Conservation (phyloP, 35 echinoderm and acorn worm species). For the Anneissia japonica region DNA sequence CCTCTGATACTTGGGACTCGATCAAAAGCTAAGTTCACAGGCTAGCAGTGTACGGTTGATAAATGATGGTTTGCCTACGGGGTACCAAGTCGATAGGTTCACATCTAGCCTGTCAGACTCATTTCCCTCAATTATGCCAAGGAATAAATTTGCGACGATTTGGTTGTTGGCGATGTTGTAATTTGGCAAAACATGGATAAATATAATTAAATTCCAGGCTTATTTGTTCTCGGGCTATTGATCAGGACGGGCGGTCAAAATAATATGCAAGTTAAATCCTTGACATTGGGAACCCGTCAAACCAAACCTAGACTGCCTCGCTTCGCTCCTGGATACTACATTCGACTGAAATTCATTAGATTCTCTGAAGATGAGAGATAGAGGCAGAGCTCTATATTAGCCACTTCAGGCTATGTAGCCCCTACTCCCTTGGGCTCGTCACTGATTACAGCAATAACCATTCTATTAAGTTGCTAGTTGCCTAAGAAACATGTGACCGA, state of each 20-base stretch:
- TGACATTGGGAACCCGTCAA: neutral
- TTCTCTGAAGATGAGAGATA: neutral
- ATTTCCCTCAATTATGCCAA: neutral
- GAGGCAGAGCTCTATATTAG: neutral
- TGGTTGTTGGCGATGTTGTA: neutral
- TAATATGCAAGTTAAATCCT: neutral
- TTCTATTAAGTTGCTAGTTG: neutral
- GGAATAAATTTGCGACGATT: neutral
- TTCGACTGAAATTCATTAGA: neutral
- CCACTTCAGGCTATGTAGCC: neutral
- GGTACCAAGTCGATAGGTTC: neutral
- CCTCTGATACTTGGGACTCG: neutral
- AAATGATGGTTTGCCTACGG: neutral
- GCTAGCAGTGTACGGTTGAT: neutral
- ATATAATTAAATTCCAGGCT: neutral
- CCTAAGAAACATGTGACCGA: neutral
- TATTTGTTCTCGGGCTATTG: neutral
- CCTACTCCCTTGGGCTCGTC: neutral
- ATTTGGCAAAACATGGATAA: neutral
- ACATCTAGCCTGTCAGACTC: neutral
- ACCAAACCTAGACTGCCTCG: neutral
- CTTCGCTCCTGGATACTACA: neutral
- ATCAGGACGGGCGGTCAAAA: neutral
- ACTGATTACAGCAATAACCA: neutral
- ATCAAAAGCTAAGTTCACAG: neutral